phyloP scores from a whole-genome alignment of 2,888 invertebrate genomes.

The Rhingia campestris region DNA sequence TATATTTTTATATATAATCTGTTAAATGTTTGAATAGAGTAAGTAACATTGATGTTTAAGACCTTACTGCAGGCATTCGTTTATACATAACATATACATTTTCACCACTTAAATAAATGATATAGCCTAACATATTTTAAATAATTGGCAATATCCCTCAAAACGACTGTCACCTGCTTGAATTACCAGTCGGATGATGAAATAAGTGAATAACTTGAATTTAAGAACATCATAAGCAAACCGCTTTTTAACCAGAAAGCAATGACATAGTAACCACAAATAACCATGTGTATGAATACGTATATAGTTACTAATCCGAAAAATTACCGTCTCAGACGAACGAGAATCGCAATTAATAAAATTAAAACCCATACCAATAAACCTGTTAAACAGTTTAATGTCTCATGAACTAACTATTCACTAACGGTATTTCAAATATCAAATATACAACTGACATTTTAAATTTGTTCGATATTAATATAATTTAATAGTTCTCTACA shows the following conservation, averaged over 20 bases:
- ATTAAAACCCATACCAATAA: slow-evolving; percentile 9
- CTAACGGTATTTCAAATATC: slow-evolving; percentile 53
- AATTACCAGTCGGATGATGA: background rate
- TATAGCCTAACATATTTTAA: too few species aligned
- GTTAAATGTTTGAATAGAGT: too few species aligned
- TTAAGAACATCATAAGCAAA: background rate
- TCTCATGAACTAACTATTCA: background rate
- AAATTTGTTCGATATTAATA: slow-evolving; percentile 31
- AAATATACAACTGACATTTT: slow-evolving; percentile 59
- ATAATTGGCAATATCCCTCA: too few species aligned
- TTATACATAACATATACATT: too few species aligned
- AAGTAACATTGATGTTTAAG: too few species aligned
- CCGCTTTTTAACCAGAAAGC: background rate
- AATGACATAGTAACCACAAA: background rate
- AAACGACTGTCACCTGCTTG: too few species aligned
- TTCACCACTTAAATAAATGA: too few species aligned
- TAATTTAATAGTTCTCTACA: slow-evolving; percentile 34
- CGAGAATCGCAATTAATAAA: slow-evolving; percentile 13
- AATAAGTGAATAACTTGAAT: background rate
- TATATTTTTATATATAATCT: too few species aligned
- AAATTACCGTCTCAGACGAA: slow-evolving; percentile 2
- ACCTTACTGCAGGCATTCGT: too few species aligned
- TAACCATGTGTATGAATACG: background rate
- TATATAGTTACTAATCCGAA: too few species aligned
- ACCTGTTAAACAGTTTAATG: slow-evolving; percentile 18